phyloP scores from a whole-genome alignment of 92 coral and sea anemone species.

The Desmophyllum pertusum region DNA sequence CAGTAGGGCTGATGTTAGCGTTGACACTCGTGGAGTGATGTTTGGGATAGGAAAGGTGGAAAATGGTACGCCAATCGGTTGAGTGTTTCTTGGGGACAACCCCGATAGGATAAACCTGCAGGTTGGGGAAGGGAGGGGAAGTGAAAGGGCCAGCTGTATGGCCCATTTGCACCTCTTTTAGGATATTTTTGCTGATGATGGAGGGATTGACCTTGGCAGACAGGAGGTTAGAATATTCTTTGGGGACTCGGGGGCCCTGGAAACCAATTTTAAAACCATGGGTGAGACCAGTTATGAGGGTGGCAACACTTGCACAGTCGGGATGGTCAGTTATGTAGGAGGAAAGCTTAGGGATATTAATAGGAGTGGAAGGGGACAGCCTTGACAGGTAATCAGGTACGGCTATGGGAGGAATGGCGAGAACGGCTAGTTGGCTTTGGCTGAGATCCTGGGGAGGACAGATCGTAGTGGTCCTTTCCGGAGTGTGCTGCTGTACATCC shows the following conservation, averaged over 20 bases:
- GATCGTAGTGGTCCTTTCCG: neutral
- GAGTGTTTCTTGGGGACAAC: slow-evolving; percentile 8
- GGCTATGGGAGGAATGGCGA: slow-evolving; percentile 4
- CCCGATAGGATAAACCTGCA: slow-evolving; percentile 5
- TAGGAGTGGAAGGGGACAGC: neutral
- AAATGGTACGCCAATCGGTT: neutral
- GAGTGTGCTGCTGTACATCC: neutral
- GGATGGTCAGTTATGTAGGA: neutral
- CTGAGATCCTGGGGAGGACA: neutral
- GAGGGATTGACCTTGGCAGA: neutral
- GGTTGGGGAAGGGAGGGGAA: neutral
- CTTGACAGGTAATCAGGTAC: neutral
- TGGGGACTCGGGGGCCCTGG: neutral
- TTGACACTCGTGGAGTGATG: neutral
- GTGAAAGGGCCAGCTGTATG: slow-evolving; percentile 4
- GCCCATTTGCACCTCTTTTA: slow-evolving; percentile 4
- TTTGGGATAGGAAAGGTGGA: slow-evolving; percentile 2
- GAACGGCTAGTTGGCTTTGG: neutral
- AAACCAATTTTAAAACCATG: slow-evolving; percentile 3
- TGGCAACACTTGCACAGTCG: neutral
- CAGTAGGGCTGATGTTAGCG: no score
- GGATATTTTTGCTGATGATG: neutral
- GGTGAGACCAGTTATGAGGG: neutral
- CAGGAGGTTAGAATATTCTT: neutral
- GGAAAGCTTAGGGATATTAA: neutral